A percentile compares a stretch with the other conserved stretches of the same genome.
phyloP scores from a whole-genome alignment of 2,113 vertebrate genomes.

The Coregonus clupeaformis region DNA sequence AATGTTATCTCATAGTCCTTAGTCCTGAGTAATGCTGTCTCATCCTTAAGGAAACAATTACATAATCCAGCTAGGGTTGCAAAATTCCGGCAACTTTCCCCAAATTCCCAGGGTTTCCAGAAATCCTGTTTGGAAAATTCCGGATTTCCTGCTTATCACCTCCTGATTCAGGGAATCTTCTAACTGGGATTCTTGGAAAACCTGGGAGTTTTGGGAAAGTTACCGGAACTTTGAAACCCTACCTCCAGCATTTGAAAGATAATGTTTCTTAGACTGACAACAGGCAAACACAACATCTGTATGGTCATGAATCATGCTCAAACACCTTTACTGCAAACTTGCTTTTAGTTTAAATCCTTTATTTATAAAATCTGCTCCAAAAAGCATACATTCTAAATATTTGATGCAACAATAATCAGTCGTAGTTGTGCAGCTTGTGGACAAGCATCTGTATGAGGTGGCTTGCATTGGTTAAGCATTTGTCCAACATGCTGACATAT shows the following conservation, averaged over 20 bases:
- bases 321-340: neutral
- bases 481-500: conserved; percentile 3
- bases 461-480: neutral
- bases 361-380: conserved; percentile 51
- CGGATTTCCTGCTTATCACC: too few species aligned
- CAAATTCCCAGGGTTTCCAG: too few species aligned
- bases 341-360: conserved; percentile 39
- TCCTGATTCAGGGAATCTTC: too few species aligned
- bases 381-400: conserved; percentile 50
- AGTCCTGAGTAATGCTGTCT: too few species aligned
- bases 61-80: too few species aligned
- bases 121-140: too few species aligned
- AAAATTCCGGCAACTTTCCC: too few species aligned
- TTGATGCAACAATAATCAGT: conserved; percentile 21
- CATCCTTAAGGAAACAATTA: too few species aligned
- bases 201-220: too few species aligned
- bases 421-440: conserved; percentile 7
- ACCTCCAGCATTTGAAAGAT: neutral
- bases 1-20: neutral
- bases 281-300: neutral
- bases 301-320: neutral
- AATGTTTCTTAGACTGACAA: neutral
- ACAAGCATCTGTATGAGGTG: conserved; percentile 4
- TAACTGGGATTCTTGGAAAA: too few species aligned
- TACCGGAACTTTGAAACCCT: too few species aligned